These are phyloP conservation scores for Synergus itoensis DNA, from an alignment of 2,888 invertebrate genomes.

Conservation along the genomic window DNA sequence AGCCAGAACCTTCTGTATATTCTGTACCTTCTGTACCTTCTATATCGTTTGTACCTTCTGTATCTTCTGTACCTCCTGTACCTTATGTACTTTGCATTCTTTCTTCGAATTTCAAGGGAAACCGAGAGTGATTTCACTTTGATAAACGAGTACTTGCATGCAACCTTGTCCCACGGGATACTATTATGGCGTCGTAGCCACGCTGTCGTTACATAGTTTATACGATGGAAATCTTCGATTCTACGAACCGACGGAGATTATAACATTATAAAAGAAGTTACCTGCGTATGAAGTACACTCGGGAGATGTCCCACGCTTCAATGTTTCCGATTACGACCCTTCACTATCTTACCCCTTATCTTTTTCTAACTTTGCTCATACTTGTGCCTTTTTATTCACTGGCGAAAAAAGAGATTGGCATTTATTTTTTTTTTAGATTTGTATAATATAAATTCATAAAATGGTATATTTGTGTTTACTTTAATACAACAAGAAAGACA, in stretches of 20 bases:
- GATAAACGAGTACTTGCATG: constrained; percentile 42
- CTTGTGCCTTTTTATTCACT: background rate
- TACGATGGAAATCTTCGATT: constrained; percentile 39
- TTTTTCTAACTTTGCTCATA: background rate
- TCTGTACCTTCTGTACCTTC: background rate
- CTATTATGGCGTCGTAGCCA: constrained; percentile 35
- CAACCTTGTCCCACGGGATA: constrained; percentile 35
- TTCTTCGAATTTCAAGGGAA: constrained; percentile 63
- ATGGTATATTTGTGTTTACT: too few species aligned
- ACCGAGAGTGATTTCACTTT: constrained; percentile 63
- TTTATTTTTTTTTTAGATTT: too few species aligned
- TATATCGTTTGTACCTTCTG: background rate
- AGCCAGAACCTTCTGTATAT: background rate
- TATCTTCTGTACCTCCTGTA: too few species aligned
- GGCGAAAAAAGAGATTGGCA: background rate
- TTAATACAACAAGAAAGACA: background rate
- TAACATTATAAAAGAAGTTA: constrained; percentile 37
- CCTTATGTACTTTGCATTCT: constrained; percentile 42
- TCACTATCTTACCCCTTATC: background rate
- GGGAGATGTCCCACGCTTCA: constrained; percentile 36
- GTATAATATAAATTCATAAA: too few species aligned
- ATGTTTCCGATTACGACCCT: constrained; percentile 32
- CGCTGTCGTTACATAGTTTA: constrained; percentile 38
- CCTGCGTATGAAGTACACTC: constrained; percentile 30
- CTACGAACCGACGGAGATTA: constrained; percentile 34